These are phyloP conservation scores for Ellobius talpinus DNA, from an alignment of 2,113 vertebrate genomes.

Conservation along the genomic window DNA sequence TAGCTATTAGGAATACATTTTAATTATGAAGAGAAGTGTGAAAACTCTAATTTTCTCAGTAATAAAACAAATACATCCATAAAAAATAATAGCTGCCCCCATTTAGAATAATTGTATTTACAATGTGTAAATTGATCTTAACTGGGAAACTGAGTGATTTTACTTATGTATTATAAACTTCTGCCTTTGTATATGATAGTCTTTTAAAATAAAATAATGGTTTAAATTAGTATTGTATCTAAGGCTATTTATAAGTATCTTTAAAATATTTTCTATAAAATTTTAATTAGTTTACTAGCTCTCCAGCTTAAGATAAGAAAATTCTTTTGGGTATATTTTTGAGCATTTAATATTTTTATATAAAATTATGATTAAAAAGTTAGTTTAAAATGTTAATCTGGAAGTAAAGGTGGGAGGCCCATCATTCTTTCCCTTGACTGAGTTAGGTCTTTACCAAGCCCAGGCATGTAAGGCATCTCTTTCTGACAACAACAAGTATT, in stretches of 20 bases:
- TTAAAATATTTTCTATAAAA: neutral
- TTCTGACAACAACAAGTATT: no score
- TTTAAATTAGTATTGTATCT: neutral
- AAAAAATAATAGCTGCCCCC: neutral
- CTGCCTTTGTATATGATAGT: neutral
- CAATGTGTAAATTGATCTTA: neutral
- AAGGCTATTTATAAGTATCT: neutral
- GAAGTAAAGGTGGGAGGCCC: neutral
- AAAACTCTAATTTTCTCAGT: neutral
- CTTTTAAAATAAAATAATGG: neutral
- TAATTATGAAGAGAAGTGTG: neutral
- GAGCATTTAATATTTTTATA: neutral
- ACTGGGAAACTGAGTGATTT: neutral
- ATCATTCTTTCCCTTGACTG: neutral
- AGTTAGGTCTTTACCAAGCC: neutral
- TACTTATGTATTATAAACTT: neutral
- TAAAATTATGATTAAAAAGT: neutral
- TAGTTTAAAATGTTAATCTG: neutral
- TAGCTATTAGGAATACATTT: neutral
- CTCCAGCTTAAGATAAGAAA: neutral
- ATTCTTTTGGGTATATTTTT: neutral
- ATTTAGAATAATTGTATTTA: neutral
- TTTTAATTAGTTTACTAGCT: neutral
- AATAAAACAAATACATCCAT: neutral
- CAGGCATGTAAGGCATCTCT: rapidly evolving